Evolutionary conservation across 2,113 vertebrate genomes (phyloP), one percentile per base, ranked within the genome.

Genomic region (Bubo blakistoni): DNA sequence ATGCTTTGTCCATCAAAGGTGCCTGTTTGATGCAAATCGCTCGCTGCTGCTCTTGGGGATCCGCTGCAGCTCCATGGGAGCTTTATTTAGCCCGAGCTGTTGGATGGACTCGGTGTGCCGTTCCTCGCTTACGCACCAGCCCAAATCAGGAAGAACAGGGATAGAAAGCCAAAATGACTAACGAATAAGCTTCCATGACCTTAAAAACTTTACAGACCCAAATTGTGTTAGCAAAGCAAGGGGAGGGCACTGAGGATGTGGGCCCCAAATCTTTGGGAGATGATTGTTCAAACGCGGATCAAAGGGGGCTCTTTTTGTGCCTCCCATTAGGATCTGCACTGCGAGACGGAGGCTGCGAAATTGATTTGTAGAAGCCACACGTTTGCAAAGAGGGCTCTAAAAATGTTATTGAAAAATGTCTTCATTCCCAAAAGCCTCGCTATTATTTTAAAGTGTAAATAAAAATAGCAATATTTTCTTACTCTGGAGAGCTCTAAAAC

Each of bases 391-490:
- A 52, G 40, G 46, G 51, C 78, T 76, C 78, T 92, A 40, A 87
- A 95, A 90, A 42, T 5, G 21, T 80, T 67, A n/a, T 5, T 85
- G 83, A 78, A 36, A 89, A 95, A 69, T 4, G 9, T 72, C 65
- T 58, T 44, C 15, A 2, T 40, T 91, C 81, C 86, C 95, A 3
- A 49, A 92, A 86, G 89, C 44, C 73, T 86, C 7, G 0, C 57
- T 59, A 34, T 87, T 63, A 87, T 92, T 95, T 95, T 52, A 81
- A 79, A 81, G 70, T 20, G 6, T 72, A 85, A 97, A 96, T 91
- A 94, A 96, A 96, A 94, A 81, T 25, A 89, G 72, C 55, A 5
- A 26, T 9, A 6, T 67, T 81, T 67, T 57, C 81, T 89, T 72
- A 44, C 30, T 3, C 89, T 74, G 66, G 87, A 96, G 93, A 92